Evolutionary conservation across 1,140 invertebrate species (phyloP).

Genomic region (Steinernema feltiae): DNA sequence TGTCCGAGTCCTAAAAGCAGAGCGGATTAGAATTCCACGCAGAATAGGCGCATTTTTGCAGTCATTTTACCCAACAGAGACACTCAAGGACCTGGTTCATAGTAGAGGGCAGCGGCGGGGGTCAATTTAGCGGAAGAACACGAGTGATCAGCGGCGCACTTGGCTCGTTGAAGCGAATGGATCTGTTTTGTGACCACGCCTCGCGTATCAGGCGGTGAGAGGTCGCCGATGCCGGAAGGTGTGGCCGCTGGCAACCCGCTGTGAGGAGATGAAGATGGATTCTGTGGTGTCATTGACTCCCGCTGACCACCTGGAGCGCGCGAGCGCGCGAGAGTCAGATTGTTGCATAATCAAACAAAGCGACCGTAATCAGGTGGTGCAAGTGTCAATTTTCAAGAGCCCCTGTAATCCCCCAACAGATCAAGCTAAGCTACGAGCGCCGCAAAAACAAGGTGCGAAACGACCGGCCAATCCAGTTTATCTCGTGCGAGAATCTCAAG

Average conservation of each 20-base stretch:
- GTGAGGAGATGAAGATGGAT: not conserved
- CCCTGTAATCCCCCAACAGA: too few species aligned
- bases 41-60: too few species aligned
- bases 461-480: too few species aligned
- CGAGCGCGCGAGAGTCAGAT: not conserved
- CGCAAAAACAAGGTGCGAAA: too few species aligned
- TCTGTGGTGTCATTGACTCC: slow-evolving; percentile 4
- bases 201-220: not conserved
- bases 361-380: not conserved
- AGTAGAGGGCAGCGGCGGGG: not conserved
- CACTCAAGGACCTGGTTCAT: not conserved
- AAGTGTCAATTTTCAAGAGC: too few species aligned
- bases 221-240: slow-evolving; percentile 2
- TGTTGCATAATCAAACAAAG: slow-evolving; percentile 4
- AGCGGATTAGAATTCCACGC: not conserved
- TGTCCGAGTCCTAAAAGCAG: slow-evolving; percentile 26
- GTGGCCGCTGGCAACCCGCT: not conserved
- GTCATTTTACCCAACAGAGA: slow-evolving; percentile 9
- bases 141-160: not conserved
- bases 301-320: not conserved
- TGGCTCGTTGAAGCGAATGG: not conserved
- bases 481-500: too few species aligned
- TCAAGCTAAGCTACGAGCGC: too few species aligned
- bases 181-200: not conserved
- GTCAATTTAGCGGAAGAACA: not conserved